These are phyloP conservation scores for Dendrolimus kikuchii DNA, from an alignment of 1,140 invertebrate species.

Conservation along the genomic window DNA sequence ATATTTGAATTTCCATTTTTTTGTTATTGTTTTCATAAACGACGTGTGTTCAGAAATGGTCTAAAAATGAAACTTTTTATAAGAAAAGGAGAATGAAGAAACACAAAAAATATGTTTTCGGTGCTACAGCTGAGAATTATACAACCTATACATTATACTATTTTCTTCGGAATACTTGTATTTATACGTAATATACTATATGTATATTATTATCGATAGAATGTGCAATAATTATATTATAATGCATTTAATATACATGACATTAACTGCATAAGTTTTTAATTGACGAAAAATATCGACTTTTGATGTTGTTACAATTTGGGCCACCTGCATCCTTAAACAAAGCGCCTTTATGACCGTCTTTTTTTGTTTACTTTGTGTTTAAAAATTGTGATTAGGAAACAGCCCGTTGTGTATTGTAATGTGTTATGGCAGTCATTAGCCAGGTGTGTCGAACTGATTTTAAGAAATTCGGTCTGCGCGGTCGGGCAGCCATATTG, in stretches of 20 bases:
- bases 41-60: conserved; percentile 54
- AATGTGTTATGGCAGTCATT: no score
- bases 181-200: conserved; percentile 10
- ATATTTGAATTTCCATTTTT: conserved; percentile 7
- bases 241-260: neutral
- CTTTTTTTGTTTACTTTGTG: no score
- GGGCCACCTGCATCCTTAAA: no score
- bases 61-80: conserved; percentile 24
- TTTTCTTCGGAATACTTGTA: conserved; percentile 10
- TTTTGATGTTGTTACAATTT: no score
- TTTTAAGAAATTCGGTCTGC: no score
- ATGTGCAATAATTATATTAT: conserved; percentile 3
- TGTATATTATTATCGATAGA: conserved; percentile 5
- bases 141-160: conserved; percentile 17
- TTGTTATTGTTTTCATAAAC: conserved; percentile 19
- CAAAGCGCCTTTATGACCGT: no score
- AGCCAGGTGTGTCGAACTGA: no score
- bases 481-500: no score
- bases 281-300: no score
- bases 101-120: conserved; percentile 30
- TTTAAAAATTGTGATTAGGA: no score
- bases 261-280: no score
- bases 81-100: conserved; percentile 3
- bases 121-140: conserved; percentile 36
- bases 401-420: no score